Base-by-base conservation (phyloP, 2,113 vertebrate genomes). In the Ailuropoda melanoleuca region DNA sequence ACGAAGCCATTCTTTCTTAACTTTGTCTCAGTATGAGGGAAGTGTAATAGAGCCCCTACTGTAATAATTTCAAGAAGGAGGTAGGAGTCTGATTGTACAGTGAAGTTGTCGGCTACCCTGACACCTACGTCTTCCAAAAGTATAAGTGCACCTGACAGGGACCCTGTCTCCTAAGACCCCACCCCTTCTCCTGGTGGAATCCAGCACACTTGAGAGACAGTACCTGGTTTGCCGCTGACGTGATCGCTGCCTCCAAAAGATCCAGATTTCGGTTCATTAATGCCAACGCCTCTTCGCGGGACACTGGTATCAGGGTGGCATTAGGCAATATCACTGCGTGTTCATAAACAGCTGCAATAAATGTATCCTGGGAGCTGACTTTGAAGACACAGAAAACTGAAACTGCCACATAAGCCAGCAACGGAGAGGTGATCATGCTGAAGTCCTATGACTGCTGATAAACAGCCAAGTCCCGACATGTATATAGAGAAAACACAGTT, bases 341-440 rank as follows among this genome's bases (percentile, higher is more conserved):
- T 18, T 98, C 97, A 34, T 98, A 98, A 43, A 98, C 97, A 75
- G 98, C 97, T 11, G 98, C 97, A 9, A 43, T 72, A 15, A 98
- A 98, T 10, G 58, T 97, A 7, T 98, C 95, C 88, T 64, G 58
- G 50, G 92, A 95, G 37, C 70, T 92, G 94, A 50, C 82, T 93
- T 48, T 46, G 15, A 90, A 58, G 77, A 93, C 34, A 50, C 85
- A 97, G 55, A 89, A 37, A 84, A 66, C 37, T 15, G 39, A 95
- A 80, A 97, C 23, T 3, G 58, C 77, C 17, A 50, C 48, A 34
- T 10, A 91, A 46, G 9, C 62, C 72, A 91, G 88, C 88, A 72
- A 37, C 81, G 3, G 58, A 83, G 95, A 81, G 26, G 21, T 0
- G 4, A 23, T 56, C 97, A 95, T 98, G 92, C 53, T 94, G 95